Evolutionary conservation across 2,888 invertebrate species (phyloP), one percentile per base, ranked within the genome.

Genomic region (Drosophila rellima): DNA sequence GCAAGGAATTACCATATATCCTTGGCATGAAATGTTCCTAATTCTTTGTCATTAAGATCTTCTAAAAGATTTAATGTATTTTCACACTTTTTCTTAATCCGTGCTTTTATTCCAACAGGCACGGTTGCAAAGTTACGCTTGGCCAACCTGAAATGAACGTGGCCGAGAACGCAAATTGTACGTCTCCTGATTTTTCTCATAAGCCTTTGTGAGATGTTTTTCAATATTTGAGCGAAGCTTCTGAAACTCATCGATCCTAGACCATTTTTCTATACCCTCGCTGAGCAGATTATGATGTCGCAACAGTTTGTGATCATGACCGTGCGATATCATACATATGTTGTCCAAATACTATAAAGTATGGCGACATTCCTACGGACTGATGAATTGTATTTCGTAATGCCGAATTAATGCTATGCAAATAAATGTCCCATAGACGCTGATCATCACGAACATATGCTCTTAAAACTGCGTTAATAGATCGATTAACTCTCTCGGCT

Each of bases 261-360:
- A n/a, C n/a, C n/a, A n/a, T n/a, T n/a, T n/a, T n/a, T n/a, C n/a
- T n/a, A n/a, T n/a, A n/a, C n/a, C n/a, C n/a, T n/a, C n/a, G n/a
- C n/a, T n/a, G n/a, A n/a, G n/a, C n/a, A n/a, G n/a, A n/a, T n/a
- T n/a, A n/a, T n/a, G n/a, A n/a, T n/a, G n/a, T n/a, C n/a, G n/a
- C n/a, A n/a, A n/a, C n/a, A n/a, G 15, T 1, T 54, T 52, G 3
- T 35, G 40, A 10, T 60, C 51, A 1, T 47, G n/a, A n/a, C 39
- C 45, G 7, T 65, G 31, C 0, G 39, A 18, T n/a, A 51, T 50
- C 40, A 66, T 48, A 5, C n/a, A n/a, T n/a, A n/a, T 66, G 60
- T 18, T 66, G 54, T 3, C 60, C 44, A 15, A 65, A 57, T 7
- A 66, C 29, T 13, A 55, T n/a, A 0, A 59, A 33, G 33, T 47